Evolutionary conservation across 2,113 vertebrate genomes (phyloP), one percentile per base, ranked within the genome.

Genomic region (Channa maculata): DNA sequence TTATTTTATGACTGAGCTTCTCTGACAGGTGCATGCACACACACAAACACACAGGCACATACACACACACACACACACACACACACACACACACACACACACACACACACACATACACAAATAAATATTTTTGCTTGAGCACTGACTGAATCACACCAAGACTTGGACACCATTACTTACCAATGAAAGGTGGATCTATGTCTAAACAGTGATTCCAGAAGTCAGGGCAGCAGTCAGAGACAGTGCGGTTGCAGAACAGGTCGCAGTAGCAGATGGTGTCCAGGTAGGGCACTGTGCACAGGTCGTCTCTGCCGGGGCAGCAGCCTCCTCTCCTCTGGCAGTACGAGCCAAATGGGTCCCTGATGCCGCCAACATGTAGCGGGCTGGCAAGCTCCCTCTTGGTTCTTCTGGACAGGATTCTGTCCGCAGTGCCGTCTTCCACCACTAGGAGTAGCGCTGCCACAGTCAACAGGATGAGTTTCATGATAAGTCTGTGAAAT

Each of bases 261-360:
- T 99, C 97, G 2, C 98, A 99, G 95, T 99, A 99, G 85, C 97
- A 99, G 87, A 97, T 96, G 14, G 96, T 96, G 69, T 97, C 97
- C 78, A 97, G 92, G 88, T 98, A 99, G 1, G 96, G 96, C 62
- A 98, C 93, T 0, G 95, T 96, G 83, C 97, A 99, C 80, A 68
- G 92, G 14, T 99, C 98, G 0, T 95, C 88, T 0, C 98, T 92
- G 44, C 96, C 98, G 0, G 83, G 94, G 75, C 98, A 99, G 91
- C 98, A 99, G 43, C 96, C 93, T 8, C 95, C 94, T 54, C 92
- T 92, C 6, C 91, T 90, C 85, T 96, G 64, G 83, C 97, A 98
- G 91, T 99, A 99, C 0, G 95, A 94, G 39, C 97, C 97, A 0
- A 79, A 89, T 0, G 96, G 96, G 11, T 98, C 97, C 66, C 95